Conservation (phyloP, 2,113 vertebrate species). For the Ivindomyrus marchei region DNA sequence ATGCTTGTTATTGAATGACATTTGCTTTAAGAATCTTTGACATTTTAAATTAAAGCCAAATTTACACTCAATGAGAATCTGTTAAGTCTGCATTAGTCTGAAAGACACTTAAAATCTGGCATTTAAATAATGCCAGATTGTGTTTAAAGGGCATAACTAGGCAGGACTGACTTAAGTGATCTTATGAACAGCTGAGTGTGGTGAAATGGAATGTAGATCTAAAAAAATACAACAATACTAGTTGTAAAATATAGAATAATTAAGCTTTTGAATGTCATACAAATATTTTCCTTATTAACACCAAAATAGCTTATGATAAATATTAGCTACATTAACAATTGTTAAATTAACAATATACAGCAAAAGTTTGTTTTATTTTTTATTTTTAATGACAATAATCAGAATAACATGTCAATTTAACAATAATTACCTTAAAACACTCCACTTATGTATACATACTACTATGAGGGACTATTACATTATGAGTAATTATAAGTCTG, state of each 20-base stretch:
- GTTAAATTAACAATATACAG: not conserved
- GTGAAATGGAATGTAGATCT: not conserved
- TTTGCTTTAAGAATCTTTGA: not conserved
- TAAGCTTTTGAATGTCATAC: not conserved
- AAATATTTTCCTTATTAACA: not conserved
- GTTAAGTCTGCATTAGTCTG: not conserved
- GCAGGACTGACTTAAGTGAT: not conserved
- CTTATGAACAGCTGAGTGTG: not conserved
- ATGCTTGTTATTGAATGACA: not conserved
- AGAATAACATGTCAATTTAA: too few relatives aligned
- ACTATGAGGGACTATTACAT: not conserved
- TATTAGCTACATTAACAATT: not conserved
- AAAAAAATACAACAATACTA: not conserved
- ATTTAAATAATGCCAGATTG: not conserved
- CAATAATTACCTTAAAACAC: not conserved
- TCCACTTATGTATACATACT: not conserved
- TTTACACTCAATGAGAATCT: not conserved
- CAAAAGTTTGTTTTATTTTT: not conserved
- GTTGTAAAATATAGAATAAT: not conserved
- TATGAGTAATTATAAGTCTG: not conserved
- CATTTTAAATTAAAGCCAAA: not conserved
- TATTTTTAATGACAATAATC: not conserved
- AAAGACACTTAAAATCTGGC: not conserved
- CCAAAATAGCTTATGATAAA: not conserved
- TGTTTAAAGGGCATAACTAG: not conserved